Percentiles rank a stretch among this genome's conserved stretches.
Evolutionary conservation across 1,140 invertebrate genomes (phyloP).

Genomic region (Meloidogyne hapla): DNA sequence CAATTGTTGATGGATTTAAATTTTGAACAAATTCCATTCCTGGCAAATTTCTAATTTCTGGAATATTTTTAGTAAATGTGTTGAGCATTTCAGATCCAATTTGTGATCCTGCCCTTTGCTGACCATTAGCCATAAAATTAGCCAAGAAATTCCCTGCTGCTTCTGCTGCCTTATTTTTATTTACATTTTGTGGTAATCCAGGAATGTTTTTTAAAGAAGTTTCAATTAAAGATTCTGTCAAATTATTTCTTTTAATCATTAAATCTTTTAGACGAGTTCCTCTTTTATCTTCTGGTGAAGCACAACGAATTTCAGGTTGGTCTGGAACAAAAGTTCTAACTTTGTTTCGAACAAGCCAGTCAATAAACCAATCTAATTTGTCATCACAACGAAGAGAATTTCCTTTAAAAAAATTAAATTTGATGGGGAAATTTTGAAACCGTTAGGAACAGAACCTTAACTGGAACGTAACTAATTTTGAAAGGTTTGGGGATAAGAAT

Average conservation of each 20-base stretch:
- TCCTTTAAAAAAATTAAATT: conserved; percentile 43
- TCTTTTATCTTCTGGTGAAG: conserved; percentile 40
- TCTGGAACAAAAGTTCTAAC: conserved; percentile 59
- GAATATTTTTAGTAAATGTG: conserved; percentile 10
- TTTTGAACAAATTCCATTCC: conserved; percentile 31
- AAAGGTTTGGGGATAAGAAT: no score
- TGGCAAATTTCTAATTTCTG: conserved; percentile 29
- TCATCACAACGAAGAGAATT: conserved; percentile 58
- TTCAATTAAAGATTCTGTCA: conserved; percentile 44
- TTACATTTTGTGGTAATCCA: conserved; percentile 11
- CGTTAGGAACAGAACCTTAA: no score
- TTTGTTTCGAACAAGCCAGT: conserved; percentile 54
- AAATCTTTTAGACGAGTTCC: conserved; percentile 56
- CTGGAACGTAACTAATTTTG: no score
- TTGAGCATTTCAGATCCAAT: conserved; percentile 24
- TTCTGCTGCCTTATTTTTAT: background rate
- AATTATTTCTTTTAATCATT: conserved; percentile 62
- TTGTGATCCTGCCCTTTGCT: background rate
- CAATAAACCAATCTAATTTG: conserved; percentile 59
- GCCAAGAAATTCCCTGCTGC: conserved; percentile 19
- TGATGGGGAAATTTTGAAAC: no score
- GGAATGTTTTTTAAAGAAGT: conserved; percentile 16
- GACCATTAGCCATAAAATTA: background rate
- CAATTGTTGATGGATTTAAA: conserved; percentile 11
- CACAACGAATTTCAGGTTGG: conserved; percentile 56